A percentile compares a stretch with the other conserved stretches of the same genome.
phyloP scores from a whole-genome alignment of 2,888 invertebrate genomes.

The Chironomus riparius region DNA sequence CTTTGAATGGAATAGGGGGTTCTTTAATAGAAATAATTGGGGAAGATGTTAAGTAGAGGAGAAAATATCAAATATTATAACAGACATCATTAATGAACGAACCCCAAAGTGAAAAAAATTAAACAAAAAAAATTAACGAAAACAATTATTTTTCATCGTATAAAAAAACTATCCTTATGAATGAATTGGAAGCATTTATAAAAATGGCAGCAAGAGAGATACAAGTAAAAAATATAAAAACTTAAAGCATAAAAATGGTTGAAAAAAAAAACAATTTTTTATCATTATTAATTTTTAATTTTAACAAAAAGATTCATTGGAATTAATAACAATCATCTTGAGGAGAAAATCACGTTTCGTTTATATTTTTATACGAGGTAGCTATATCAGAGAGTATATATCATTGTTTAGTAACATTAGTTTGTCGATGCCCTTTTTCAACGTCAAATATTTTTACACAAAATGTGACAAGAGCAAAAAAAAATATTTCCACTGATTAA shows the following conservation, averaged over 20 bases:
- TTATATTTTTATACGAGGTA: background rate
- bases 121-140: background rate
- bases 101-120: background rate
- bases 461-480: conserved; percentile 1
- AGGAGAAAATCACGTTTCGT: conserved; percentile 5
- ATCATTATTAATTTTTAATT: background rate
- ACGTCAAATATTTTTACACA: conserved; percentile 7
- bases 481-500: background rate
- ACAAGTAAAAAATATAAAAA: background rate
- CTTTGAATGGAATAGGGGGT: too few species aligned
- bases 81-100: too few species aligned
- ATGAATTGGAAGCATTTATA: background rate
- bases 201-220: background rate
- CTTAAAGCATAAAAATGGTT: background rate
- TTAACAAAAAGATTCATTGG: background rate
- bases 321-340: conserved; percentile 1
- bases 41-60: too few species aligned
- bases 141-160: background rate
- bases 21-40: too few species aligned
- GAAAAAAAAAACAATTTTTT: background rate
- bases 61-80: too few species aligned
- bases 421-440: conserved; percentile 20
- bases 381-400: background rate
- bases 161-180: background rate
- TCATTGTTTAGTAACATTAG: background rate